Evolutionary conservation across 2,113 vertebrate species (phyloP).

Genomic region (Larimichthys polyactis): DNA sequence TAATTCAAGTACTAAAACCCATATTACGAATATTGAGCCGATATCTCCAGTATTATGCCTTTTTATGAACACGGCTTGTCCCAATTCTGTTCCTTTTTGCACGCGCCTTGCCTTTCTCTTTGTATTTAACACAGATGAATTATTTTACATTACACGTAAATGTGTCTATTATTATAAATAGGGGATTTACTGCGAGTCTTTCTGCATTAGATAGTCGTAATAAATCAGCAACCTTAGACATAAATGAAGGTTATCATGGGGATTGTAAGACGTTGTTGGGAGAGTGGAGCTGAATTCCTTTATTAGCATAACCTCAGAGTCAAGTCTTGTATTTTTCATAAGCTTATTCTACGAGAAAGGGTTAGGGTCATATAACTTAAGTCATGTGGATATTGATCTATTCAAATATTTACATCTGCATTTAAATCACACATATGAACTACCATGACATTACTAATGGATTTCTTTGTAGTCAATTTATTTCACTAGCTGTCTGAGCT

Average conservation of each 20-base stretch:
- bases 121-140: not conserved
- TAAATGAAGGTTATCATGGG: constrained; percentile 10
- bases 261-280: constrained; percentile 5
- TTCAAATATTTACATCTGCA: constrained; percentile 22
- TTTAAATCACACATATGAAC: not conserved
- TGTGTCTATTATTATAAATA: not conserved
- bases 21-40: too few relatives aligned
- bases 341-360: not conserved
- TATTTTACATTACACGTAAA: not conserved
- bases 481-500: not conserved
- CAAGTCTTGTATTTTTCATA: not conserved
- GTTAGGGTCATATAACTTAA: not conserved
- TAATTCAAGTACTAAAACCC: too few relatives aligned
- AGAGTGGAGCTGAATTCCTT: not conserved
- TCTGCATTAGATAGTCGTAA: not conserved
- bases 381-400: constrained; percentile 2
- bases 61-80: too few relatives aligned
- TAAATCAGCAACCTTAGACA: not conserved
- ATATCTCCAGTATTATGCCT: too few relatives aligned
- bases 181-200: not conserved
- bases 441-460: not conserved
- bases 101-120: too few relatives aligned
- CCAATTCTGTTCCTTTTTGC: not conserved
- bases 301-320: not conserved
- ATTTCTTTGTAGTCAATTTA: not conserved